Conservation (phyloP, 2,113 vertebrate genomes). For the Ochotona curzoniae region DNA sequence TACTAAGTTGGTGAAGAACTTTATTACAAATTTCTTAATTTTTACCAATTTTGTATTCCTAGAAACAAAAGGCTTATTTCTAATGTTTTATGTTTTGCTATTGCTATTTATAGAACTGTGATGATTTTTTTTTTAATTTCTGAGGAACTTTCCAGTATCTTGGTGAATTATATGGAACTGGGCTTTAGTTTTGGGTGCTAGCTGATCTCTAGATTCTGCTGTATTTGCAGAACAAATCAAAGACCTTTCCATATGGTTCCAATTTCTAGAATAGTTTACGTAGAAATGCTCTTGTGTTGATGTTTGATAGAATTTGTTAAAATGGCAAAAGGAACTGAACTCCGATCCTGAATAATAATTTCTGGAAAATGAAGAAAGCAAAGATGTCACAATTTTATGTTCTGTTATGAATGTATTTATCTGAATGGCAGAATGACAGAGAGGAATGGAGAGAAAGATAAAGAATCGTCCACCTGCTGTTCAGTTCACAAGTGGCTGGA, state of each 20-base stretch:
- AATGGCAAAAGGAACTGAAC: background rate
- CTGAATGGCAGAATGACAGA: too few species aligned
- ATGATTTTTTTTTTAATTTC: too few species aligned
- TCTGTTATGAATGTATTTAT: too few species aligned
- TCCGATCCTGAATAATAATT: background rate
- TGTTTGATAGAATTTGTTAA: background rate
- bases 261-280: background rate
- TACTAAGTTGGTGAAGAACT: background rate
- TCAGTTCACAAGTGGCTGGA: too few species aligned
- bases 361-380: background rate
- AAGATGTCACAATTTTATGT: too few species aligned
- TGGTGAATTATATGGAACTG: background rate
- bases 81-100: background rate
- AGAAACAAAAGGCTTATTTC: background rate
- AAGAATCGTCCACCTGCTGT: too few species aligned
- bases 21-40: background rate
- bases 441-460: background rate
- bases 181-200: background rate
- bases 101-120: too few species aligned
- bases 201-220: background rate
- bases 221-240: background rate
- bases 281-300: background rate
- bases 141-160: background rate
- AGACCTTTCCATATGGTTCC: background rate
- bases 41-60: background rate